phyloP scores from a whole-genome alignment of 2,113 vertebrate species.

The Gracilinanus agilis region DNA sequence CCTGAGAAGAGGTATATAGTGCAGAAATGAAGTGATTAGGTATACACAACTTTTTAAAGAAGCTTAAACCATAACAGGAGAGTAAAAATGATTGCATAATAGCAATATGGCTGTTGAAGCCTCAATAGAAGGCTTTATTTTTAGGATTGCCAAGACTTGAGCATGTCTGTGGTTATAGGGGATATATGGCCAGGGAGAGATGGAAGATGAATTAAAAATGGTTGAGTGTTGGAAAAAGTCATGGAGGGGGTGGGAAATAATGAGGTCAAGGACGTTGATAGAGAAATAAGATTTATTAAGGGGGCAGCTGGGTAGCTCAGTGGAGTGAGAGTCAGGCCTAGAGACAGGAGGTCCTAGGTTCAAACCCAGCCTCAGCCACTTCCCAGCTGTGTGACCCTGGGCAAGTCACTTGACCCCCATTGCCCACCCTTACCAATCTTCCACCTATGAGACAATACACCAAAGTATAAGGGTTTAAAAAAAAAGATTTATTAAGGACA shows the following conservation, averaged over 20 bases:
- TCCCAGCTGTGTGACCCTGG: no score
- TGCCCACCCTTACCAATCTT: no score
- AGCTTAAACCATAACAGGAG: neutral
- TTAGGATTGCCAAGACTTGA: neutral
- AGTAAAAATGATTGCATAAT: neutral
- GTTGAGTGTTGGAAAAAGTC: neutral
- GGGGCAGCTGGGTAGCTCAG: no score
- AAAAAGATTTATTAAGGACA: neutral
- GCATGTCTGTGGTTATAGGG: neutral
- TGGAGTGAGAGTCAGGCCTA: no score
- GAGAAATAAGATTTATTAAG: neutral
- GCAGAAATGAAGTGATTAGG: neutral
- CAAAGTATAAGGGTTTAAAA: no score
- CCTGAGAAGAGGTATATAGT: neutral
- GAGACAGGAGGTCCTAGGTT: no score
- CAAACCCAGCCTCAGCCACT: no score
- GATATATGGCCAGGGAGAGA: neutral
- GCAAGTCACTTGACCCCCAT: no score
- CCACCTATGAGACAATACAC: no score
- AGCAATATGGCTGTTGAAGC: neutral
- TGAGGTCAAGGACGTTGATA: neutral
- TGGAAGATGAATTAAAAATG: neutral
- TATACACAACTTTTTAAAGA: neutral
- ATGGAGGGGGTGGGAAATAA: neutral
- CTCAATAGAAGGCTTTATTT: neutral